These are phyloP conservation scores for Tragelaphus buxtoni DNA, from an alignment of 2,113 vertebrate genomes.

Conservation along the genomic window DNA sequence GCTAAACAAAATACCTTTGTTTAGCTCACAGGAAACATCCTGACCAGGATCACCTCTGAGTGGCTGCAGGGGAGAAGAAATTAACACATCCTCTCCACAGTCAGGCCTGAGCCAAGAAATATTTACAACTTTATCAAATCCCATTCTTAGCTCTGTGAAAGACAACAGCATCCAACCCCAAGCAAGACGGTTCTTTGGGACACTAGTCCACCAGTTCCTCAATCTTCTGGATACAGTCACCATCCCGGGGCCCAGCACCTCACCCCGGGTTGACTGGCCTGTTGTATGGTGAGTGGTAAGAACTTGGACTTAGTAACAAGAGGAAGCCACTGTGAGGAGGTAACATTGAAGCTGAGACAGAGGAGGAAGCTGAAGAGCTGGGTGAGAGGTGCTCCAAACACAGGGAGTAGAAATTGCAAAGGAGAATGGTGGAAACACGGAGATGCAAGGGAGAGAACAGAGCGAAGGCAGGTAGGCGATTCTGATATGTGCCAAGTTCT, in stretches of 20 bases:
- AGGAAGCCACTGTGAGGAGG: background rate
- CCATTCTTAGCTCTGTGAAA: background rate
- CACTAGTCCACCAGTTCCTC: background rate
- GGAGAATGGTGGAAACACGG: rapidly evolving
- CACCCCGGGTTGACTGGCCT: background rate
- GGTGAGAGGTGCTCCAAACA: background rate
- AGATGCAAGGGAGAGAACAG: background rate
- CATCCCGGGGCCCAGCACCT: background rate
- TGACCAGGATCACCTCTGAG: background rate
- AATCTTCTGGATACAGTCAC: background rate
- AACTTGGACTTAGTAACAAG: background rate
- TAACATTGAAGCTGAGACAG: background rate
- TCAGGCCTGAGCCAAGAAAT: background rate
- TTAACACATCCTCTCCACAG: background rate
- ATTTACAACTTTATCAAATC: background rate
- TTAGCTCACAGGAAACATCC: background rate
- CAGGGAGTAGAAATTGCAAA: background rate
- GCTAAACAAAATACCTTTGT: background rate
- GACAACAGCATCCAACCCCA: background rate
- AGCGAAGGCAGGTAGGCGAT: background rate
- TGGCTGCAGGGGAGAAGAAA: background rate
- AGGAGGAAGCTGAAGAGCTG: background rate
- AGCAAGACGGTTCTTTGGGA: background rate
- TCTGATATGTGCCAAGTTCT: background rate
- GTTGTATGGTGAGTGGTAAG: background rate